Percentiles rank a stretch among this genome's conserved stretches.
Evolutionary conservation across 2,888 invertebrate genomes (phyloP).

Genomic region (Cacoxenus indagator): DNA sequence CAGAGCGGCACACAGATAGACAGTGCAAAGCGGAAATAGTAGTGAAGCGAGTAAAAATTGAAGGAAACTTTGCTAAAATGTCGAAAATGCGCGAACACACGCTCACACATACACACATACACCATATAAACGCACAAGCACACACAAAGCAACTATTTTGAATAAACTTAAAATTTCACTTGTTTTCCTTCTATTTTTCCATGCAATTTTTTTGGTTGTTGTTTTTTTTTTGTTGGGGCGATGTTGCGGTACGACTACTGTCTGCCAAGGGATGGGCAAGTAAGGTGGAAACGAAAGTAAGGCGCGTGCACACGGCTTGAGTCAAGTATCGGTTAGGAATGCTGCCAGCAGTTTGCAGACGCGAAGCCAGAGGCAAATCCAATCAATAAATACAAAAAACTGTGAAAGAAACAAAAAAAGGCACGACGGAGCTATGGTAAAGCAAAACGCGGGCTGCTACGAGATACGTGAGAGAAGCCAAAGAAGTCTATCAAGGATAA

Average conservation of each 20-base stretch:
- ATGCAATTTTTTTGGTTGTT: neutral
- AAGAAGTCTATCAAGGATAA: constrained; percentile 16
- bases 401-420: neutral
- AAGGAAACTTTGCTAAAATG: neutral
- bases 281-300: too few relatives aligned
- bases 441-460: neutral
- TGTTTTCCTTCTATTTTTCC: neutral
- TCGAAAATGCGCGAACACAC: neutral
- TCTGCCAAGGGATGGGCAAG: too few relatives aligned
- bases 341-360: neutral
- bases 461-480: neutral
- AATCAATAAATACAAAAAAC: constrained; percentile 8
- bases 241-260: neutral
- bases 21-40: constrained; percentile 3
- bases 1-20: too few relatives aligned
- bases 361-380: constrained; percentile 5
- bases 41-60: constrained; percentile 1
- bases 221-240: neutral
- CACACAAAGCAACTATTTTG: constrained; percentile 9
- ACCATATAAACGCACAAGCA: neutral
- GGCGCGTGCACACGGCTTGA: too few relatives aligned
- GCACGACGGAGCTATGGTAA: neutral
- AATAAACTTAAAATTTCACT: neutral
- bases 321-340: neutral
- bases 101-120: neutral